Base-by-base conservation (phyloP, 1,140 invertebrate species). In the Cotesia vestalis region DNA sequence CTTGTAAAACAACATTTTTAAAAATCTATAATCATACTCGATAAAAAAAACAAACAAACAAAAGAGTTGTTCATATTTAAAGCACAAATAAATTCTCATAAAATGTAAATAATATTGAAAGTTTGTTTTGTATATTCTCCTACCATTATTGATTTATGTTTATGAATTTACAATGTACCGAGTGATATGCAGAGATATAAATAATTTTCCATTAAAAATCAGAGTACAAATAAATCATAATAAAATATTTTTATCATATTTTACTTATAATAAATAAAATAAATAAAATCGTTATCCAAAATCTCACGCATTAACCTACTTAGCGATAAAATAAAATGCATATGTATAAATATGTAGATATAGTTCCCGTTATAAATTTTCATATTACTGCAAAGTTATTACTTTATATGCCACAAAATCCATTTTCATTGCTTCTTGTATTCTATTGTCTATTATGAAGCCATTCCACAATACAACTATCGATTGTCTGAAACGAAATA, bases 251-350 rank as follows among this genome's bases (percentile, higher is more conserved):
- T 73, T 64, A 73, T 73, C 46, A 66, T 55, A 27, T 46, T 27
- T 35, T 17, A 57, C n/a, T 17, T 57, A 14, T 20, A 17, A 17
- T 17, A 17, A 17, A 17, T 17, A 17, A 17, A 17, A 17, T 17
- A 57, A 57, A 27, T 17, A 14, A n/a, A 20, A 64, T 57, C 67
- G 69, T 66, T 52, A 73, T 73, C 68, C 68, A 27, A 73, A 73
- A 73, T 68, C 72, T 51, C 66, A 61, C 59, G 66, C 72, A 73
- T 73, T 73, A 73, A 73, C 72, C 72, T 66, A 73, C 72, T 73
- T 72, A 11, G 40, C 11, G 6, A 46, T 46, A 46, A 46, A 46
- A 27, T 27, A 27, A 46, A 40, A 40, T 40, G 9, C 38, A 40
- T 8, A 40, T 27, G 1, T 9, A 46, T 8, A 46, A 46, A 8